Percentiles rank a stretch among this genome's conserved stretches.
phyloP scores from a whole-genome alignment of 2,888 invertebrate species.

The Lasiommata megera region DNA sequence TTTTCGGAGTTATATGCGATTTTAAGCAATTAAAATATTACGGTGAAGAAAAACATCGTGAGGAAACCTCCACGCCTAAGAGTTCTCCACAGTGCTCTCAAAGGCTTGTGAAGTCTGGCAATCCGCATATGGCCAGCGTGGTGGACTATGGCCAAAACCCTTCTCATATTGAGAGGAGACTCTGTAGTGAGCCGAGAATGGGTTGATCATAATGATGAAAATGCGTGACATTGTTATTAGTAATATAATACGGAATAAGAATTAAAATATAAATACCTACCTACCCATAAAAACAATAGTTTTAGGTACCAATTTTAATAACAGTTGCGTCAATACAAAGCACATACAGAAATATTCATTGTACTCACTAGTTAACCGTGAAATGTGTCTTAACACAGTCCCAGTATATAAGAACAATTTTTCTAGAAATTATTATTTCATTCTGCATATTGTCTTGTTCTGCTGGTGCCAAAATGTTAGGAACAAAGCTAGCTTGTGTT shows the following conservation, averaged over 20 bases:
- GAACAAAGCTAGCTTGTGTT: constrained; percentile 11
- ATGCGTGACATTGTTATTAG: not conserved
- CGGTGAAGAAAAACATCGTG: no score
- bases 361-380: constrained; percentile 20
- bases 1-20: no score
- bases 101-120: no score
- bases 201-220: no score
- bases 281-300: constrained; percentile 7
- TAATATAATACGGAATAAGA: no score
- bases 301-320: constrained; percentile 9
- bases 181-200: no score
- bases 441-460: not conserved
- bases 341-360: constrained; percentile 15
- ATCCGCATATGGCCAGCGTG: no score
- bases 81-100: no score
- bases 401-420: constrained; percentile 20
- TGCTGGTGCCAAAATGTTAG: constrained; percentile 27
- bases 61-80: no score
- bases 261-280: not conserved
- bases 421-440: not conserved
- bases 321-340: constrained; percentile 15
- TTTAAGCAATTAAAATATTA: no score
- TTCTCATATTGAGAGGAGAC: no score
- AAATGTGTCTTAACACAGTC: constrained; percentile 29
- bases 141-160: no score